Percentiles rank a stretch among this genome's conserved stretches.
Conservation (phyloP, 2,113 vertebrate species). For the Barbus barbus region DNA sequence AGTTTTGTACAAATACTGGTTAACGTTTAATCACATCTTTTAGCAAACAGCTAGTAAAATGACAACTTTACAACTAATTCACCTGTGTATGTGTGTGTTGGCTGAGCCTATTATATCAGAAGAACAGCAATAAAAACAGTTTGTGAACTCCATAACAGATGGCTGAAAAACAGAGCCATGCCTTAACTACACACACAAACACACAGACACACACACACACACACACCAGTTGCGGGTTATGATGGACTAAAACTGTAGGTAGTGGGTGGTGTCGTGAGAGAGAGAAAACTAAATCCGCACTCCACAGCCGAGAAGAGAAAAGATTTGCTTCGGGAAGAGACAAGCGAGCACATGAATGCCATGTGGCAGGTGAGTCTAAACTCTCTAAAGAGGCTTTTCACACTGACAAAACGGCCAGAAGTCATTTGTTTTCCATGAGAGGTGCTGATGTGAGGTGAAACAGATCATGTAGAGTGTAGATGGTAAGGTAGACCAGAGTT, state of each 20-base stretch:
- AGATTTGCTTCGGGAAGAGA: slow-evolving; percentile 6
- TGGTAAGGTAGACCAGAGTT: background rate
- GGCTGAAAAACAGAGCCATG: slow-evolving; percentile 32
- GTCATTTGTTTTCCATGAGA: background rate
- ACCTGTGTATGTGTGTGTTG: background rate
- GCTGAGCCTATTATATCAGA: background rate
- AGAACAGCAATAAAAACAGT: slow-evolving; percentile 1
- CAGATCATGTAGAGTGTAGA: background rate
- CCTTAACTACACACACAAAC: slow-evolving; percentile 7
- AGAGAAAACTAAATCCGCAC: background rate
- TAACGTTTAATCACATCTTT: background rate
- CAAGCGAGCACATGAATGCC: background rate
- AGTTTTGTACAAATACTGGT: background rate
- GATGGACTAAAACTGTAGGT: slow-evolving; percentile 26
- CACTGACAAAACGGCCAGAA: background rate
- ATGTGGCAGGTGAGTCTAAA: background rate
- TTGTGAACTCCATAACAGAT: slow-evolving; percentile 33
- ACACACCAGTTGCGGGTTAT: slow-evolving; percentile 26
- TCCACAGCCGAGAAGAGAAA: background rate
- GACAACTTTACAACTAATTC: background rate
- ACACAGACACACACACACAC: background rate
- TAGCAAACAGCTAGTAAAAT: background rate
- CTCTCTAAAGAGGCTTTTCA: background rate
- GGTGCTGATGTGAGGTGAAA: background rate
- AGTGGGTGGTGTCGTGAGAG: slow-evolving; percentile 35